These are phyloP conservation scores for Drosophila peninsularis DNA, from an alignment of 2,888 invertebrate species.

Conservation along the genomic window DNA sequence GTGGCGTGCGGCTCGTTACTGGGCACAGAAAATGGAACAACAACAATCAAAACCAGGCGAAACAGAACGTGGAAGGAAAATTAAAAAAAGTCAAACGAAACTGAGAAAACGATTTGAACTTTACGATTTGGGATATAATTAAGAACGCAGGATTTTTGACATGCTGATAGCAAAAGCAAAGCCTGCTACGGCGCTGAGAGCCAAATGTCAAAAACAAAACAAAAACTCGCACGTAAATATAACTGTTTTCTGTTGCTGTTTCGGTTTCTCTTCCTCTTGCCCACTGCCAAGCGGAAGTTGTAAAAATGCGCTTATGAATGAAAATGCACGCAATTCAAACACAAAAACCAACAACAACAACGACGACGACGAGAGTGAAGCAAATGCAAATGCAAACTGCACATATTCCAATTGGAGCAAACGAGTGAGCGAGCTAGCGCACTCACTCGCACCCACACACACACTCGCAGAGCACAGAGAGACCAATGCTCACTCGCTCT, in stretches of 20 bases:
- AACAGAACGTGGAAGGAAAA: slow-evolving; percentile 6
- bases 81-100: neutral
- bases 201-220: neutral
- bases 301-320: slow-evolving; percentile 72
- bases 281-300: slow-evolving; percentile 21
- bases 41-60: neutral
- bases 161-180: slow-evolving; percentile 13
- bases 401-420: slow-evolving; percentile 41
- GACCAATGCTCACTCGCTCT: slow-evolving; percentile 5
- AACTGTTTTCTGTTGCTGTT: slow-evolving; percentile 24
- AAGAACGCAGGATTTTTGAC: neutral
- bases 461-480: neutral
- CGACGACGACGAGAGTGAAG: slow-evolving; percentile 6
- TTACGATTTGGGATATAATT: slow-evolving; percentile 1
- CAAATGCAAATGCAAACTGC: slow-evolving; percentile 50
- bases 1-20: slow-evolving; percentile 1
- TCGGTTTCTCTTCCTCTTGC: neutral
- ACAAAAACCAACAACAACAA: slow-evolving; percentile 45
- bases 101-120: slow-evolving; percentile 9
- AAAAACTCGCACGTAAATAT: slow-evolving; percentile 16
- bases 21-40: neutral
- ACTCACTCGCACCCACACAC: slow-evolving; percentile 4
- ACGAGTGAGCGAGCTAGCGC: neutral
- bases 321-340: slow-evolving; percentile 64
- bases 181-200: slow-evolving; percentile 26